A percentile compares a stretch with the other conserved stretches of the same genome.
These are phyloP conservation scores for Gastrophysa polygoni DNA, from an alignment of 2,888 invertebrate genomes.

Conservation along the genomic window DNA sequence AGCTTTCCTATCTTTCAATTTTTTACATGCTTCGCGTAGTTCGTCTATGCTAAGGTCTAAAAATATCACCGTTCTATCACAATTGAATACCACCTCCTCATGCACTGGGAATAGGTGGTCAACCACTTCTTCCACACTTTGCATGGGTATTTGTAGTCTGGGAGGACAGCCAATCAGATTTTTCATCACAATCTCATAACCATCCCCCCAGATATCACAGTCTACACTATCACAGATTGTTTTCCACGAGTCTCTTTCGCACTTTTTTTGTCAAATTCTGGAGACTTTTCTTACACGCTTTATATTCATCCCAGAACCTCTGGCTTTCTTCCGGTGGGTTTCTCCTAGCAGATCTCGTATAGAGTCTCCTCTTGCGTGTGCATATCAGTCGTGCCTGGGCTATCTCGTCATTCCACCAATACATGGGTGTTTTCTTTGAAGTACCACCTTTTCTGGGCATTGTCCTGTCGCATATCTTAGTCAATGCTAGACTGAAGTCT, in stretches of 20 bases:
- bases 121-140: slow-evolving; percentile 6
- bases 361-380: slow-evolving; percentile 10
- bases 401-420: slow-evolving; percentile 14
- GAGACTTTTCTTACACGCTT: slow-evolving; percentile 4
- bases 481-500: not conserved
- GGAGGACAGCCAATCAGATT: slow-evolving; percentile 15
- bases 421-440: not conserved
- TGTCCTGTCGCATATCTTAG: slow-evolving; percentile 3
- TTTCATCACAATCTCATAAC: slow-evolving; percentile 27
- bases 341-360: slow-evolving; percentile 10
- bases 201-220: slow-evolving; percentile 19
- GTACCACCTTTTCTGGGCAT: slow-evolving; percentile 7
- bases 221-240: slow-evolving; percentile 18
- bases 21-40: no score
- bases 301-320: slow-evolving; percentile 13
- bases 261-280: slow-evolving; percentile 12
- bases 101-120: slow-evolving; percentile 16
- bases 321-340: slow-evolving; percentile 8
- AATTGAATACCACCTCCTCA: slow-evolving; percentile 6
- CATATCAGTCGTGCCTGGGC: not conserved
- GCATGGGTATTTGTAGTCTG: slow-evolving; percentile 14
- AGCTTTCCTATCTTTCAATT: slow-evolving; percentile 14
- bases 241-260: slow-evolving; percentile 17
- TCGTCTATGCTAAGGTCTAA: no score
- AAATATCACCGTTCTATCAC: slow-evolving; percentile 8